Percentiles rank a stretch among this genome's conserved stretches.
Conservation (phyloP, 2,888 invertebrate genomes). For the Cotesia congregata region DNA sequence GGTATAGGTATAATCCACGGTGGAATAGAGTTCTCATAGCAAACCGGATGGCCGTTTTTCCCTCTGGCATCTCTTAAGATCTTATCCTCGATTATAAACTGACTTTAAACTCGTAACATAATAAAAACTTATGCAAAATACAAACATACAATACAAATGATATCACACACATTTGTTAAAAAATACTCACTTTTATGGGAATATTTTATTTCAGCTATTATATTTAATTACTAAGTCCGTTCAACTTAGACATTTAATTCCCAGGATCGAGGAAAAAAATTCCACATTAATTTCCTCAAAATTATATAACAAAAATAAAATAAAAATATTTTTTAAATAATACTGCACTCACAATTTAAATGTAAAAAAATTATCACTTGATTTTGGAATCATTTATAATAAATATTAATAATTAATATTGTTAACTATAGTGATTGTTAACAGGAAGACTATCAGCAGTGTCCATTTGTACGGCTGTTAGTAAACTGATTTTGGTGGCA, state of each 20-base stretch:
- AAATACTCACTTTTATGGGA: slow-evolving; percentile 3
- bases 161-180: not conserved
- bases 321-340: not conserved
- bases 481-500: slow-evolving; percentile 5
- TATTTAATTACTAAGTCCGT: too few species aligned
- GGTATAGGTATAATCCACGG: not conserved
- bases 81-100: slow-evolving; percentile 21
- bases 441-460: not conserved
- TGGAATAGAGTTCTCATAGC: slow-evolving; percentile 1
- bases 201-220: not conserved
- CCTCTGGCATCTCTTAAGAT: not conserved
- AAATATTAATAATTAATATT: not conserved
- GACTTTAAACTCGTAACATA: not conserved
- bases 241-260: not conserved
- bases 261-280: not conserved
- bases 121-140: slow-evolving; percentile 11
- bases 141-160: not conserved
- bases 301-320: not conserved
- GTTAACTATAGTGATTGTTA: not conserved
- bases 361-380: not conserved
- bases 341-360: slow-evolving; percentile 23
- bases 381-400: not conserved
- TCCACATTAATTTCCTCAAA: not conserved
- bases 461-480: slow-evolving; percentile 23
- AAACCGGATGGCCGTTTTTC: slow-evolving; percentile 18